Evolutionary conservation across 92 coral and sea anemone species (phyloP), one percentile per base, ranked within the genome.

Genomic region (Palythoa grandis): DNA sequence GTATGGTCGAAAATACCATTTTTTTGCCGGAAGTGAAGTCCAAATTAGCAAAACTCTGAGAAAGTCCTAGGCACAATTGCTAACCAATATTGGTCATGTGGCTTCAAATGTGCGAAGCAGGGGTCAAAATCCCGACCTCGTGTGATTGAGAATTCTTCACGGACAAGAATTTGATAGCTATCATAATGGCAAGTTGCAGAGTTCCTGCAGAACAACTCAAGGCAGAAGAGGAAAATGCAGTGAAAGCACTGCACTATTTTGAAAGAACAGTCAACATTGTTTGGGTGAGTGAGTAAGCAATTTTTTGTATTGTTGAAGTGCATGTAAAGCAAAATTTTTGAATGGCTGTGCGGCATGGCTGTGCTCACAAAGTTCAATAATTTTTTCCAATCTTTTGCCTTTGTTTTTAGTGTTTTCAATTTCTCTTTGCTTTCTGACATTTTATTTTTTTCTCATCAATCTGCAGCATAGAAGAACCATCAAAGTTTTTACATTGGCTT

Each of bases 341-440:
- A 65, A 17, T 65, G 70, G 70, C 70, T 22, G 70, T 22, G 70
- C 23, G 29, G 25, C 14, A 1, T 65, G 17, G 70, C 70, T 65
- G 70, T 65, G 70, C 70, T 65, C 25, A 22, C 70, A 9, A 65
- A 65, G 25, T 65, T 65, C 70, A 65, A 65, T n/a, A n/a, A n/a
- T n/a, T n/a, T n/a, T n/a, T 65, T 65, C 70, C 22, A 65, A 65
- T 65, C 70, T 17, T 65, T 65, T 10, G 70, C 70, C 70, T 65
- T 65, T 65, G 22, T 19, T 20, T 65, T 1, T 65, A 65, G 29
- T 65, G 70, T 65, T 65, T 65, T 65, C 23, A 65, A 65, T 65
- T 8, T 65, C 56, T 65, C 70, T 65, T 65, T 65, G 20, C 70
- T 19, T 65, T 65, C 23, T 65, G 70, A 65, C 70, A 19, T 19